Conservation (phyloP, 2,113 vertebrate genomes). For the cattle (Bos taurus) region ARS-UCD2.0 NC_037345.1:10315001-10315500, state of each 20-base stretch:
- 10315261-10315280: neutral
- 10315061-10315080: neutral
- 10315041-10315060: neutral
- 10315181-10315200: neutral
- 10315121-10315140: neutral
- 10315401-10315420: neutral
- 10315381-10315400: neutral
- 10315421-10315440: neutral
- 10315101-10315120: neutral
- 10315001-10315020: neutral
- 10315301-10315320: neutral
- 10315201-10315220: neutral
- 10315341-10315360: neutral
- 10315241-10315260: neutral
- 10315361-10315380: neutral
- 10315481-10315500: neutral
- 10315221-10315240: neutral
- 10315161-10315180: neutral
- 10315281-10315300: too few species aligned
- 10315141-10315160: neutral
- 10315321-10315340: neutral
- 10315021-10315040: neutral
- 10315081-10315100: neutral
- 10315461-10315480: neutral
- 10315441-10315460: neutral